Conservation (phyloP, 2,888 invertebrate genomes). For the Tiliacea citrago region DNA sequence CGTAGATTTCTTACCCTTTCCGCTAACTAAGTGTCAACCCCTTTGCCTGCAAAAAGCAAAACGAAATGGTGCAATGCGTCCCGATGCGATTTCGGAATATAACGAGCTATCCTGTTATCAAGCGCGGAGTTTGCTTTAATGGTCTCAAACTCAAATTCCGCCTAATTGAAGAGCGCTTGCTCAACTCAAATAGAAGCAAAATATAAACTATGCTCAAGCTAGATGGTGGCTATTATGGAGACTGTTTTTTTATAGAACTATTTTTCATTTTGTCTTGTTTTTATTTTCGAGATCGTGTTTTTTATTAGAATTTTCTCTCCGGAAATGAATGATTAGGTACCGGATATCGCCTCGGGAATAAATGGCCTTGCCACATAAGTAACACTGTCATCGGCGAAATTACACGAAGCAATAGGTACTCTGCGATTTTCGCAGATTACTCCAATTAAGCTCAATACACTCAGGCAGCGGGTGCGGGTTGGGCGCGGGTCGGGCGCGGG, state of each 20-base stretch:
- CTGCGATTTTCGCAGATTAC: neutral
- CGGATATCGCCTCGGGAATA: neutral
- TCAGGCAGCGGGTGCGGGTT: too few relatives aligned
- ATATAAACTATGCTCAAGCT: slow-evolving; percentile 11
- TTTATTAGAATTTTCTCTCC: neutral
- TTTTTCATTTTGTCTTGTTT: neutral
- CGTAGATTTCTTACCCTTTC: neutral
- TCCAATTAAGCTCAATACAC: neutral
- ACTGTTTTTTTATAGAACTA: neutral
- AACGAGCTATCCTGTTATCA: slow-evolving; percentile 68
- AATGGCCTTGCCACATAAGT: neutral
- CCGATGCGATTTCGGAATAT: slow-evolving; percentile 50
- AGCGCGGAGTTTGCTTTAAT: slow-evolving; percentile 66
- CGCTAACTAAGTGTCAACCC: slow-evolving; percentile 23
- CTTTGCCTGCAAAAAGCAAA: slow-evolving; percentile 31
- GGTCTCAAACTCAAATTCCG: slow-evolving; percentile 70
- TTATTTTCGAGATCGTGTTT: neutral
- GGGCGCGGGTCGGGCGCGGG: too few relatives aligned
- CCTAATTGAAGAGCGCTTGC: slow-evolving; percentile 73
- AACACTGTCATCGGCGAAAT: neutral
- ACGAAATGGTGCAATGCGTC: slow-evolving; percentile 52
- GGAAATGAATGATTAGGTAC: neutral
- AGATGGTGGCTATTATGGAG: slow-evolving; percentile 12
- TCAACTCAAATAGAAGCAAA: slow-evolving; percentile 38
- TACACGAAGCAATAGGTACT: neutral